These are phyloP conservation scores for Aix galericulata DNA, from an alignment of 2,113 vertebrate species.

Conservation along the genomic window DNA sequence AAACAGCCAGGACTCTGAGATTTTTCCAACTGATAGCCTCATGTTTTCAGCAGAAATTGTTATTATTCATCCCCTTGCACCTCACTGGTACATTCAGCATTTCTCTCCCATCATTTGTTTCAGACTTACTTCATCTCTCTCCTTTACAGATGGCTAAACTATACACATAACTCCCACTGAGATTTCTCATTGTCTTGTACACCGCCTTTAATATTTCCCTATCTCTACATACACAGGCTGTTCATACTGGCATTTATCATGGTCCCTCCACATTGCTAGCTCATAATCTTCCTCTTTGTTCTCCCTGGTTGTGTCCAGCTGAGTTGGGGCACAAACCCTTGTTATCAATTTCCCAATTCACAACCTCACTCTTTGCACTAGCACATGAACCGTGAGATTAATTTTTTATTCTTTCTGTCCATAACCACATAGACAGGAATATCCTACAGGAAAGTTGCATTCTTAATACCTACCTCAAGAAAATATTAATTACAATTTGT, in stretches of 20 bases:
- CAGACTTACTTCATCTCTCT: slow-evolving; percentile 28
- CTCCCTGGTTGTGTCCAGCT: neutral
- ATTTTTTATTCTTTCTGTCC: neutral
- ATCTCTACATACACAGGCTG: neutral
- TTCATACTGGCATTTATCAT: slow-evolving; percentile 12
- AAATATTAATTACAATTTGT: neutral
- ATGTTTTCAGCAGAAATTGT: neutral
- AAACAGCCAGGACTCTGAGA: neutral
- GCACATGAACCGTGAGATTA: neutral
- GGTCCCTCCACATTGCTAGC: neutral
- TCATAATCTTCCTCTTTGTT: neutral
- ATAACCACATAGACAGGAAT: neutral
- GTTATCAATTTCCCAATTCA: neutral
- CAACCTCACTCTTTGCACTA: neutral
- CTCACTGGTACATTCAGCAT: neutral
- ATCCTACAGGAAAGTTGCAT: too few species aligned
- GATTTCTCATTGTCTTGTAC: neutral
- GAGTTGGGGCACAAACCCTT: neutral
- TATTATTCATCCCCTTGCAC: neutral
- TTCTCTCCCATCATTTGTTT: neutral
- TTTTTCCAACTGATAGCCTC: neutral
- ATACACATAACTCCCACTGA: neutral
- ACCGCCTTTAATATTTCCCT: slow-evolving; percentile 2
- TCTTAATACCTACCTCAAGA: neutral
- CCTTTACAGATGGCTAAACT: neutral